Evolutionary conservation across 1,140 invertebrate genomes (phyloP).

Genomic region (Helicoverpa zea): DNA sequence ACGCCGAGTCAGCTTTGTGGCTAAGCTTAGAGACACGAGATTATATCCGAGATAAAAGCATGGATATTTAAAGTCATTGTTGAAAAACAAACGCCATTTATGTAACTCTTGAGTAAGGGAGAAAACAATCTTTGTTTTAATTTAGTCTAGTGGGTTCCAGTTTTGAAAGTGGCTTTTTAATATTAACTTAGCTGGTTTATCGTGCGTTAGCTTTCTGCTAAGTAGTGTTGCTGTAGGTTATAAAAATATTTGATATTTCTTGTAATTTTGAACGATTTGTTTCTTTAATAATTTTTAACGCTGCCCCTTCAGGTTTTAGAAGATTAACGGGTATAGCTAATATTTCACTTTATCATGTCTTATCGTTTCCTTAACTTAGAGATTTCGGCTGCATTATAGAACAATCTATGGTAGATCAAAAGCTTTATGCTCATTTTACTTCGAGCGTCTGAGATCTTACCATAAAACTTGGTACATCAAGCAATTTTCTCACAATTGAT

Average conservation of each 20-base stretch:
- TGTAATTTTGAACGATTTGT: not conserved
- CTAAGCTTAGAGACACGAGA: conserved; percentile 64
- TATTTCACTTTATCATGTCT: not conserved
- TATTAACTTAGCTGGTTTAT: conserved; percentile 1
- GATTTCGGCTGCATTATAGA: conserved; percentile 45
- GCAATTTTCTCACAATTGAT: not conserved
- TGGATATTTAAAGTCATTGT: conserved; percentile 54
- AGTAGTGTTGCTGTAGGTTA: not conserved
- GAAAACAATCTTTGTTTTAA: conserved; percentile 49
- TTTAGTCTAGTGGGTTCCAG: not conserved
- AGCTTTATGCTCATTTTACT: conserved; percentile 35
- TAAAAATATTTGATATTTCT: not conserved
- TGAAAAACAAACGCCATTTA: conserved; percentile 50
- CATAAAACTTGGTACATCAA: not conserved
- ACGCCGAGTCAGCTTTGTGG: conserved; percentile 47
- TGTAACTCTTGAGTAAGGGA: conserved; percentile 45
- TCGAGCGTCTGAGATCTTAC: conserved; percentile 5
- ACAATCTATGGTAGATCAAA: too few species aligned
- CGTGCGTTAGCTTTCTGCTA: not conserved
- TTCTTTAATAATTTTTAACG: too few species aligned
- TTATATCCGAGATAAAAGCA: conserved; percentile 57
- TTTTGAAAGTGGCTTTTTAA: not conserved
- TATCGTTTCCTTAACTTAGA: conserved; percentile 49
- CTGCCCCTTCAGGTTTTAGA: too few species aligned
- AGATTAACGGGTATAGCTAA: too few species aligned